These are phyloP conservation scores for Acromyrmex charruanus DNA, from an alignment of 1,140 invertebrate genomes.

Conservation along the genomic window DNA sequence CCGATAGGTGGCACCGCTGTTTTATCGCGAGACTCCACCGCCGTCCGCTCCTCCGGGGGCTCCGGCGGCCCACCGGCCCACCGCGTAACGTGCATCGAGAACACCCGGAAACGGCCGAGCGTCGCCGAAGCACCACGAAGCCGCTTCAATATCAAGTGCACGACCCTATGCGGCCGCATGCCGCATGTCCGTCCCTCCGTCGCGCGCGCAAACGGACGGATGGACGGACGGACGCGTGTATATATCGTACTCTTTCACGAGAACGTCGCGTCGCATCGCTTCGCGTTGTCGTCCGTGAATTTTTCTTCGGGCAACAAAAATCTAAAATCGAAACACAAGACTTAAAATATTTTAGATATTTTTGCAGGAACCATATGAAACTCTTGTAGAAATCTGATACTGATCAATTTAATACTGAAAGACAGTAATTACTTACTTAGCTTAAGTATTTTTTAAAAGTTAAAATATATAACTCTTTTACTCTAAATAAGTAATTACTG, in stretches of 20 bases:
- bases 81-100: constrained; percentile 16
- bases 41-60: constrained; percentile 63
- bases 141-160: constrained; percentile 83
- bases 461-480: no score
- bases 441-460: no score
- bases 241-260: neutral
- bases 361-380: neutral
- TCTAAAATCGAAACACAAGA: no score
- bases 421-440: no score
- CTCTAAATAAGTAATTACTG: no score
- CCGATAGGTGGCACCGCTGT: constrained; percentile 76
- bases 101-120: constrained; percentile 58
- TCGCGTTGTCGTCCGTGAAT: neutral
- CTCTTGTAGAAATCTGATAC: no score
- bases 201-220: constrained; percentile 9
- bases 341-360: no score
- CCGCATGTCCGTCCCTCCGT: constrained; percentile 27
- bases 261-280: neutral
- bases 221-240: neutral
- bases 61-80: constrained; percentile 65
- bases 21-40: constrained; percentile 40
- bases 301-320: neutral
- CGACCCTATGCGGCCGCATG: constrained; percentile 64
- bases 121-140: constrained; percentile 49
- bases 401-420: no score